phyloP scores from a whole-genome alignment of 1,140 invertebrate genomes.

The Lethocerus indicus region DNA sequence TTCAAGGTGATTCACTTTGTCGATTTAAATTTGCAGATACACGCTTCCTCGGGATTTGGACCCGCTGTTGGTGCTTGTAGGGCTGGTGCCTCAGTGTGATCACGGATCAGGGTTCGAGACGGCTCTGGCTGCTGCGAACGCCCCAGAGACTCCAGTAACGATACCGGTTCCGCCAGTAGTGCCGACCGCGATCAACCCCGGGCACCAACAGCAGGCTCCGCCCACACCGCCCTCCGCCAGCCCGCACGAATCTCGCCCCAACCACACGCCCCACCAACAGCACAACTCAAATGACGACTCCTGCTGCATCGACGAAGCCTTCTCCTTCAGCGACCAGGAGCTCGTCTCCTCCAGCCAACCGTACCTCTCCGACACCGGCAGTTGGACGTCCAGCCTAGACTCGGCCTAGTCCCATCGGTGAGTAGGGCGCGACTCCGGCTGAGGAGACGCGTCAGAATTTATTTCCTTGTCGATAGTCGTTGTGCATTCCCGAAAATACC shows the following conservation, averaged over 20 bases:
- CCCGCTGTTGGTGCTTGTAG: constrained; percentile 16
- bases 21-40: constrained; percentile 13
- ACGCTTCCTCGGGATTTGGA: constrained; percentile 16
- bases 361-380: constrained; percentile 6
- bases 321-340: constrained; percentile 5
- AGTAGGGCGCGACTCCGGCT: too few species aligned
- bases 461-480: too few species aligned
- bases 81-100: constrained; percentile 16
- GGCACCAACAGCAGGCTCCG: not conserved
- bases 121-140: not conserved
- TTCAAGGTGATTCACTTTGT: too few species aligned
- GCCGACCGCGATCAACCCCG: not conserved
- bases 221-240: not conserved
- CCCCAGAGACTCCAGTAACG: too few species aligned
- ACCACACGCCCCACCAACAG: not conserved
- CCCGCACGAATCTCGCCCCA: not conserved
- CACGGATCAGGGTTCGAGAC: constrained; percentile 12
- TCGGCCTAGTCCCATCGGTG: constrained; percentile 10
- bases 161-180: too few species aligned
- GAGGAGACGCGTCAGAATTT: too few species aligned
- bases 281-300: not conserved
- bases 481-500: too few species aligned
- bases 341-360: constrained; percentile 10
- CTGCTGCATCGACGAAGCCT: constrained; percentile 11
- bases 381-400: constrained; percentile 7